Percentiles rank a stretch among this genome's conserved stretches.
These are phyloP conservation scores for Andrena bicolor DNA, from an alignment of 2,888 invertebrate species.

Conservation along the genomic window DNA sequence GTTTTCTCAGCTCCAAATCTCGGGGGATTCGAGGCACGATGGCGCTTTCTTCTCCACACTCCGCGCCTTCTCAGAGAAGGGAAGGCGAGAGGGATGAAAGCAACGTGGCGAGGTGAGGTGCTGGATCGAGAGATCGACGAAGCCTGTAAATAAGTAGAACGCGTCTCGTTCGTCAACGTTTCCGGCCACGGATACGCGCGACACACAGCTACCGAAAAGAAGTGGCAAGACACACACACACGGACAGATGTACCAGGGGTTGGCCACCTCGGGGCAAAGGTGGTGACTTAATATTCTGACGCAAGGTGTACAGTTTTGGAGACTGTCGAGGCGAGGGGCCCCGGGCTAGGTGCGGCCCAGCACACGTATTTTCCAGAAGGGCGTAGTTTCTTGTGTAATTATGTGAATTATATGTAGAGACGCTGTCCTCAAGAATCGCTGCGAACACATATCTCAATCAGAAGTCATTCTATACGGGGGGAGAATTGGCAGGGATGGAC, in stretches of 20 bases:
- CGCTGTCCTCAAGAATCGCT: conserved; percentile 57
- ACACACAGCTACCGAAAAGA: background rate
- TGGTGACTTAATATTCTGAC: background rate
- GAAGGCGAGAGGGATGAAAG: background rate
- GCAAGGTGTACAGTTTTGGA: conserved; percentile 38
- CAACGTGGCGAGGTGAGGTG: background rate
- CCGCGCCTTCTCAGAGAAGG: background rate
- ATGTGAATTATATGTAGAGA: conserved; percentile 52
- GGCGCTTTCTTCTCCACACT: conserved; percentile 28
- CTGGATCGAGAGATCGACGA: conserved; percentile 18
- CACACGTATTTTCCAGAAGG: conserved; percentile 52
- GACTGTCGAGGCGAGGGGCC: conserved; percentile 8
- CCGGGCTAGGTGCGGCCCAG: conserved; percentile 8
- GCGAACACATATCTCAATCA: conserved; percentile 68
- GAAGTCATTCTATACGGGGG: conserved; percentile 51
- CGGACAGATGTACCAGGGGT: conserved; percentile 19
- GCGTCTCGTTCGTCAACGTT: conserved; percentile 39
- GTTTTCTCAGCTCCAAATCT: conserved; percentile 44
- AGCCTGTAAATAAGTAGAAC: conserved; percentile 61
- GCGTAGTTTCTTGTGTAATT: conserved; percentile 67
- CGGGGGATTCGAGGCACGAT: conserved; percentile 45
- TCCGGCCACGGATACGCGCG: conserved; percentile 17
- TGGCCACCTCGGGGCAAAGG: conserved; percentile 22
- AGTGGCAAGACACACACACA: background rate
- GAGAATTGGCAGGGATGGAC: conserved; percentile 23